These are phyloP conservation scores for Pipra filicauda DNA, from an alignment of 2,113 vertebrate species.

Conservation along the genomic window DNA sequence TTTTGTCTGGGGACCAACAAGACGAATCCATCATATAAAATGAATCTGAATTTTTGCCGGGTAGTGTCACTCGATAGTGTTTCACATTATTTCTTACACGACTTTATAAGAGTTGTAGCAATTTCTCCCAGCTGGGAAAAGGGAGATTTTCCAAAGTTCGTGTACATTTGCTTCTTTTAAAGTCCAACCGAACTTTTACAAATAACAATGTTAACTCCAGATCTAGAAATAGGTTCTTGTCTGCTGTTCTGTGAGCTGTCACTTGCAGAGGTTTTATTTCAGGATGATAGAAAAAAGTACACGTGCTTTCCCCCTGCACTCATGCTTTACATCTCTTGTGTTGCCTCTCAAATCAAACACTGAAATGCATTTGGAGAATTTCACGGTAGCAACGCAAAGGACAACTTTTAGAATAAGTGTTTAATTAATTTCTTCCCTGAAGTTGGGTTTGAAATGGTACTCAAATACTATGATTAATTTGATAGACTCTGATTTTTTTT, in stretches of 20 bases:
- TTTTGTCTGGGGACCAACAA: not conserved
- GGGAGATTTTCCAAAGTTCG: not conserved
- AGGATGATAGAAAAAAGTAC: not conserved
- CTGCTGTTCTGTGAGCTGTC: not conserved
- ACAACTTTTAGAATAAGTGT: not conserved
- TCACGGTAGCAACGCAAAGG: not conserved
- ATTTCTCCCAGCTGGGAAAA: not conserved
- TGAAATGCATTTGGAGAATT: not conserved
- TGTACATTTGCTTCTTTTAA: not conserved
- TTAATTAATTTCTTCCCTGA: not conserved
- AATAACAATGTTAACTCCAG: not conserved
- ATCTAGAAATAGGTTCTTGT: not conserved
- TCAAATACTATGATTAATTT: not conserved
- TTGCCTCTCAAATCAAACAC: not conserved
- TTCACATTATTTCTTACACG: not conserved
- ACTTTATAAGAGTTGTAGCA: not conserved
- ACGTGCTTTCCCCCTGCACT: not conserved
- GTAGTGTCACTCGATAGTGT: not conserved
- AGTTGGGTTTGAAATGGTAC: not conserved
- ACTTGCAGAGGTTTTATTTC: not conserved
- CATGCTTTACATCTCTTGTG: not conserved
- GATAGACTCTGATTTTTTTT: not conserved
- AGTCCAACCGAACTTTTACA: not conserved
- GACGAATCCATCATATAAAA: constrained; percentile 9
- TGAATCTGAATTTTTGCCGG: not conserved